These are phyloP conservation scores for Venustaconcha ellipsiformis DNA, from an alignment of 1,140 invertebrate genomes.

Conservation along the genomic window DNA sequence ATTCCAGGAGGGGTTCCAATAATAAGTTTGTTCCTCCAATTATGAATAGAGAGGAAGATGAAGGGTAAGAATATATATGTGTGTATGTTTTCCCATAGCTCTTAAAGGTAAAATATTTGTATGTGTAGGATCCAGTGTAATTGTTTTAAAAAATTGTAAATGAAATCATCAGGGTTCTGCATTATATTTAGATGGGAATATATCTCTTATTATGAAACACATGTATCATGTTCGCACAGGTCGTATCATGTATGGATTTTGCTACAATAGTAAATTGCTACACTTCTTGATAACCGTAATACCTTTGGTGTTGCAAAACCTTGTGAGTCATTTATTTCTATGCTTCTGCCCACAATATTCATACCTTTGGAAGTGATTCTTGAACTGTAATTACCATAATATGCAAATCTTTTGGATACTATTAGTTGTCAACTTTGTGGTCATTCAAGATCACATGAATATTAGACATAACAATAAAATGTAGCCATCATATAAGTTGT, in stretches of 20 bases:
- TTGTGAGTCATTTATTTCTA: too few species aligned
- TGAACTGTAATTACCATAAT: too few species aligned
- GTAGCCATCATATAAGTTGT: too few species aligned
- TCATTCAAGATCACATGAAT: too few species aligned
- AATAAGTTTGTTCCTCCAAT: constrained; percentile 64
- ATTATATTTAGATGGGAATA: not conserved
- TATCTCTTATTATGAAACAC: not conserved
- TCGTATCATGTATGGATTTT: not conserved
- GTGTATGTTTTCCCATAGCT: not conserved
- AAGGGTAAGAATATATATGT: constrained; percentile 24
- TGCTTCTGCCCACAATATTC: too few species aligned
- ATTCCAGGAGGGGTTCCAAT: constrained; percentile 58
- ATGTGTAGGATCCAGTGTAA: not conserved
- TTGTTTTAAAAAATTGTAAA: not conserved
- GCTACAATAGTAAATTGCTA: not conserved
- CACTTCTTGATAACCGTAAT: not conserved
- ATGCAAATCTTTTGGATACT: too few species aligned
- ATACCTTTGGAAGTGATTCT: too few species aligned
- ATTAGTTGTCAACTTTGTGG: too few species aligned
- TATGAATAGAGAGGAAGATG: constrained; percentile 47
- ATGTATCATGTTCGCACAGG: not conserved
- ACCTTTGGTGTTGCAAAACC: too few species aligned
- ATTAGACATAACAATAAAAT: too few species aligned
- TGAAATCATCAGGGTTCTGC: not conserved
- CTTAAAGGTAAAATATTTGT: not conserved